These are phyloP conservation scores for Saccostrea echinata DNA, from an alignment of 1,140 invertebrate genomes.

Conservation along the genomic window DNA sequence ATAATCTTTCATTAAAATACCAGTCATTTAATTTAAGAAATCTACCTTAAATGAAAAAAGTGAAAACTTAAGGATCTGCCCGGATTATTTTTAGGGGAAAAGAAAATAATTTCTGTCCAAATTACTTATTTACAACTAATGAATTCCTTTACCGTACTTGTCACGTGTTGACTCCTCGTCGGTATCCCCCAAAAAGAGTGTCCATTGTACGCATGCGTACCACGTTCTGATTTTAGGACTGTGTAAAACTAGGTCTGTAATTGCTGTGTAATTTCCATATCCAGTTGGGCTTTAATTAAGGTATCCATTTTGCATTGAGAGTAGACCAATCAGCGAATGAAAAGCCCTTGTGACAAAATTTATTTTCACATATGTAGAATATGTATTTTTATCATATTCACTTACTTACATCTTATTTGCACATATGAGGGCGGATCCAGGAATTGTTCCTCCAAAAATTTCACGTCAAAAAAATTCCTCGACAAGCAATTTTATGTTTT, in stretches of 20 bases:
- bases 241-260: not conserved
- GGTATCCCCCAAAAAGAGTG: slow-evolving; percentile 14
- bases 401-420: no score
- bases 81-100: not conserved
- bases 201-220: slow-evolving; percentile 14
- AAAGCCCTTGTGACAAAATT: no score
- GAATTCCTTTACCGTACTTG: slow-evolving; percentile 16
- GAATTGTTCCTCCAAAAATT: no score
- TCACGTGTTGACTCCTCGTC: slow-evolving; percentile 30
- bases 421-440: no score
- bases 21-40: not conserved
- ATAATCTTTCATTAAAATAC: not conserved
- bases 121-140: not conserved
- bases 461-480: no score
- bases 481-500: no score
- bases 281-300: no score
- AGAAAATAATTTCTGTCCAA: not conserved
- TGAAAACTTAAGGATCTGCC: not conserved
- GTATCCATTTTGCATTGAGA: no score
- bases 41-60: not conserved
- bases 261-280: no score
- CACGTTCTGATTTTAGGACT: not conserved
- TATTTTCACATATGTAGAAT: no score
- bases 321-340: no score
- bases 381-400: no score